These are phyloP conservation scores for Oceanodroma tethys DNA, from an alignment of 2,113 vertebrate species.

Conservation along the genomic window DNA sequence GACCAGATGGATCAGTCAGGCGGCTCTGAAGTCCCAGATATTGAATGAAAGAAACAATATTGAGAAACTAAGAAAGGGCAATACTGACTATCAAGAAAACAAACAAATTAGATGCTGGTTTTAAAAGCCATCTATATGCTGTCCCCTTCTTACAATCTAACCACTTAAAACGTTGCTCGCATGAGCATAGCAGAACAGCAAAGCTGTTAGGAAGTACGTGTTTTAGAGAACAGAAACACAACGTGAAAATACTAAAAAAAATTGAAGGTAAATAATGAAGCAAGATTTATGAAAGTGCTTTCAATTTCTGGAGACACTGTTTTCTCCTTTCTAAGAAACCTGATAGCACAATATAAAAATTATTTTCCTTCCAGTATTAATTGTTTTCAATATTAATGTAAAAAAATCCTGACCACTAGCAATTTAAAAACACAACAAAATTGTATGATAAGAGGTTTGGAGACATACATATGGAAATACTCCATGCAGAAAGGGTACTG, in stretches of 20 bases:
- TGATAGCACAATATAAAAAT: background rate
- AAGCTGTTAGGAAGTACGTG: background rate
- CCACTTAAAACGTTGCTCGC: background rate
- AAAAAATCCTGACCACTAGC: background rate
- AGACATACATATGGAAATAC: background rate
- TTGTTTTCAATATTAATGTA: background rate
- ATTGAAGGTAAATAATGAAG: background rate
- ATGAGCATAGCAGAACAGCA: background rate
- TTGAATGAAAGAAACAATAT: background rate
- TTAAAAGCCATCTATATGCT: background rate
- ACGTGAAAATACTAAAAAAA: background rate
- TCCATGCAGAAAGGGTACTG: background rate
- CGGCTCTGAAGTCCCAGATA: background rate
- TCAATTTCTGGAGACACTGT: background rate
- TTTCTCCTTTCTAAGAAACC: background rate
- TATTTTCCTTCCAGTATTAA: background rate
- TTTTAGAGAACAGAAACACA: background rate
- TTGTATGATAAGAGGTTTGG: background rate
- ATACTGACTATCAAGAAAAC: background rate
- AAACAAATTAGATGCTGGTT: background rate
- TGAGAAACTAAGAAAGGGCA: background rate
- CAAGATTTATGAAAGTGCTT: background rate
- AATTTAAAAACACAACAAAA: constrained; percentile 15
- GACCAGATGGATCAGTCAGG: background rate
- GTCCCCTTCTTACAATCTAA: background rate